Conservation (phyloP, 2,888 invertebrate species). For the Amphipoea lucens region DNA sequence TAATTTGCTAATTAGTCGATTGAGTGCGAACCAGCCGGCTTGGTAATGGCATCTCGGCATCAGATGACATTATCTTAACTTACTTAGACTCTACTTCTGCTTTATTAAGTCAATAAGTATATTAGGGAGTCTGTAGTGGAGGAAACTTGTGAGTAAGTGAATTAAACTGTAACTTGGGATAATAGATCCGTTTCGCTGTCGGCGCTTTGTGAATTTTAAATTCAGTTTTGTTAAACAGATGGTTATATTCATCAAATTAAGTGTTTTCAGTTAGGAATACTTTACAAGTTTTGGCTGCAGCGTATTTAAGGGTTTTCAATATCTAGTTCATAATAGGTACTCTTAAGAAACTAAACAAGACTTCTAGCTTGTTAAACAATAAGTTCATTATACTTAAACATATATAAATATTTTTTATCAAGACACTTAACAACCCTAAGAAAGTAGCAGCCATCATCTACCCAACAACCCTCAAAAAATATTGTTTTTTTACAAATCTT, state of each 20-base stretch:
- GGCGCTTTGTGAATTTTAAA: constrained; percentile 40
- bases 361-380: background rate
- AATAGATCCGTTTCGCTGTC: constrained; percentile 52
- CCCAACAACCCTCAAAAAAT: background rate
- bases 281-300: background rate
- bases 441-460: no score
- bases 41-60: constrained; percentile 74
- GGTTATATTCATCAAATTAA: constrained; percentile 13
- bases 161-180: constrained; percentile 49
- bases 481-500: constrained; percentile 14
- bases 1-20: constrained; percentile 78
- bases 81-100: constrained; percentile 60
- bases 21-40: constrained; percentile 66
- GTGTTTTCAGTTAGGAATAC: constrained; percentile 16
- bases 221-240: constrained; percentile 23
- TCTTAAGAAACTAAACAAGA: background rate
- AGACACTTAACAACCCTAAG: background rate
- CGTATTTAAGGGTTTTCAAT: background rate
- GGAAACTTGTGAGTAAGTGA: constrained; percentile 48
- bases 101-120: constrained; percentile 67
- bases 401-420: background rate
- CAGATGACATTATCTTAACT: constrained; percentile 75
- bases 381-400: background rate
- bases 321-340: background rate
- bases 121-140: constrained; percentile 55